Percentiles rank a stretch among this genome's conserved stretches.
phyloP scores from a whole-genome alignment of 2,797 vertebrate genomes.

The Danionella dracula region DNA sequence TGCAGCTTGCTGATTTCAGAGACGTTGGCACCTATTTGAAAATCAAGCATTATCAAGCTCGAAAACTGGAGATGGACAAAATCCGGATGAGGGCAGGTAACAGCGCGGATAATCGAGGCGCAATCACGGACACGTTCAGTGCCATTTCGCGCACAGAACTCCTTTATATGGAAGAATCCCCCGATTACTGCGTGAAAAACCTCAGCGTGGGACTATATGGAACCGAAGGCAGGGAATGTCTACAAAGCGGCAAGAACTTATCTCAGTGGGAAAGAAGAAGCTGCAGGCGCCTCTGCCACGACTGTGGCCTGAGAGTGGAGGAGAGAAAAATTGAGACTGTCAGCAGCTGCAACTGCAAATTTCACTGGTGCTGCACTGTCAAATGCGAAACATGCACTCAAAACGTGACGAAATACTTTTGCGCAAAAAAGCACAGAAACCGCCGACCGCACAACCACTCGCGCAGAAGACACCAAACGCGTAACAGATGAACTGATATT shows the following conservation, averaged over 20 bases:
- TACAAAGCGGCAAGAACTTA: constrained; percentile 71
- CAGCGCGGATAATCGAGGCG: constrained; percentile 81
- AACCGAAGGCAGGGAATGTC: constrained; percentile 89
- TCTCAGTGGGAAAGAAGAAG: constrained; percentile 79
- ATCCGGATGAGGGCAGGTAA: constrained; percentile 78
- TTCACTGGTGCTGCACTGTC: constrained; percentile 96
- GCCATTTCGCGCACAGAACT: constrained; percentile 76
- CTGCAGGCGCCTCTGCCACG: constrained; percentile 83
- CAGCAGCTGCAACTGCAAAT: constrained; percentile 93
- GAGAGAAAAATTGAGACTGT: constrained; percentile 74
- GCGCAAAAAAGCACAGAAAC: constrained; percentile 57
- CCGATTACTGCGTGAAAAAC: constrained; percentile 88
- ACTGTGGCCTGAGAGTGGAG: constrained; percentile 85
- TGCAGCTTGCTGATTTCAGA: constrained; percentile 88
- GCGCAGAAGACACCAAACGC: constrained; percentile 57
- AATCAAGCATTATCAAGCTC: constrained; percentile 80
- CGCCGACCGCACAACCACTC: constrained; percentile 58
- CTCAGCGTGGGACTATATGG: constrained; percentile 81
- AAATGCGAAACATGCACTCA: constrained; percentile 86
- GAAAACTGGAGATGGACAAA: constrained; percentile 91
- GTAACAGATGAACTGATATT: constrained; percentile 34
- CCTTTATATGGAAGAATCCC: constrained; percentile 88
- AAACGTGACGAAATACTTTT: constrained; percentile 82
- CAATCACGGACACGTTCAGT: constrained; percentile 71
- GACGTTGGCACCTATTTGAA: constrained; percentile 89